These are phyloP conservation scores for Typhlichthys subterraneus DNA, from an alignment of 2,797 vertebrate genomes.

Conservation along the genomic window DNA sequence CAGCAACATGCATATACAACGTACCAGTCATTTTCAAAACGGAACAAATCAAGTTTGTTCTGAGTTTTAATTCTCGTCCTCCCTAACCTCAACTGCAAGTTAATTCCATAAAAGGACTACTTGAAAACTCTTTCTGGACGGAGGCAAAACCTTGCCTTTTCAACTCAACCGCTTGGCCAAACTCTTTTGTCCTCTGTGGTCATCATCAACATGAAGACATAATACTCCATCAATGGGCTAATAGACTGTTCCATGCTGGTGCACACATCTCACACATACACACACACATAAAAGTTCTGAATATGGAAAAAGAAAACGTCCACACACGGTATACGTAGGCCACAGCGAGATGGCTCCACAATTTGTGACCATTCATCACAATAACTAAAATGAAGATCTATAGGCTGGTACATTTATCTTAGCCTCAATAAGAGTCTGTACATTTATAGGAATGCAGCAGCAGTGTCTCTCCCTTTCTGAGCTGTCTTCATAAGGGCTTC, in stretches of 20 bases:
- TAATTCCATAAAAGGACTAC: not conserved
- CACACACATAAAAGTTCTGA: not conserved
- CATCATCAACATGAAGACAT: slow-evolving; percentile 32
- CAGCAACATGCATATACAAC: not conserved
- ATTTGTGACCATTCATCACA: no score
- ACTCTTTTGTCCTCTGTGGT: slow-evolving; percentile 37
- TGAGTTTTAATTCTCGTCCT: not conserved
- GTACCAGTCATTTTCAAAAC: not conserved
- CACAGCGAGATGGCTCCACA: no score
- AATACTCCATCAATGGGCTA: slow-evolving; percentile 54
- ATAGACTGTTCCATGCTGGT: slow-evolving; percentile 30
- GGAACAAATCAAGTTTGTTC: no score
- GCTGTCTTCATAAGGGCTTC: not conserved
- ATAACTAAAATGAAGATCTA: no score
- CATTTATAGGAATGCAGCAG: no score
- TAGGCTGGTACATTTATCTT: no score
- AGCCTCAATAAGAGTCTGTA: no score
- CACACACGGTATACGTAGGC: no score
- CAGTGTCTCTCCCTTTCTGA: slow-evolving; percentile 4
- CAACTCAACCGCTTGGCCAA: slow-evolving; percentile 14
- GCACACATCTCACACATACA: slow-evolving; percentile 24
- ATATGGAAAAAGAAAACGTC: no score
- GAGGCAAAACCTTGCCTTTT: not conserved
- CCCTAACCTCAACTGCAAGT: not conserved
- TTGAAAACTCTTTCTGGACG: not conserved